Percentiles rank a stretch among this genome's conserved stretches.
These are phyloP conservation scores for Bombus balteatus DNA, from an alignment of 1,140 invertebrate genomes.

Conservation along the genomic window DNA sequence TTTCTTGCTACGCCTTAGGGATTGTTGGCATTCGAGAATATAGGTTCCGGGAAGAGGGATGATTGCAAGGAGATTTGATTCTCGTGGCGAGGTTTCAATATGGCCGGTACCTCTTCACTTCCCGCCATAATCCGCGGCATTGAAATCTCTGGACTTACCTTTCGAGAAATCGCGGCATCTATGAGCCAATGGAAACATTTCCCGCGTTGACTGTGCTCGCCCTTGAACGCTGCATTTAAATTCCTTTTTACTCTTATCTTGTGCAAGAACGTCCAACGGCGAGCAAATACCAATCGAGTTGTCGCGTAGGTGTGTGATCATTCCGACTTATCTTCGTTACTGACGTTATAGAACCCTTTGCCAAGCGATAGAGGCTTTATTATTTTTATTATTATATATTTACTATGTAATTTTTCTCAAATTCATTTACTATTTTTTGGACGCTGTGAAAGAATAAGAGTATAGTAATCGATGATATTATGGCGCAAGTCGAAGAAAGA, in stretches of 20 bases:
- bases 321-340: slow-evolving; percentile 4
- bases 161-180: slow-evolving; percentile 58
- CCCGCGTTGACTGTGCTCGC: slow-evolving; percentile 60
- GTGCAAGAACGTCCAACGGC: slow-evolving; percentile 5
- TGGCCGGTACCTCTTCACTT: slow-evolving; percentile 36
- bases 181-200: slow-evolving; percentile 65
- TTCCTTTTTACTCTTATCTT: slow-evolving; percentile 12
- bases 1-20: not conserved
- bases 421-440: not conserved
- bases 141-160: slow-evolving; percentile 58
- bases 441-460: not conserved
- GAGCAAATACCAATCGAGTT: slow-evolving; percentile 27
- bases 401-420: no score
- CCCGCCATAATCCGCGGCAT: slow-evolving; percentile 67
- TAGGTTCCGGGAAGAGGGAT: not conserved
- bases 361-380: no score
- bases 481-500: no score
- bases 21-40: not conserved
- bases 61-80: not conserved
- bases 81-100: not conserved
- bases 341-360: not conserved
- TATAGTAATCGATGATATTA: not conserved
- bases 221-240: slow-evolving; percentile 25
- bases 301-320: slow-evolving; percentile 43
- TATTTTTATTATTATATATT: not conserved